These are phyloP conservation scores for Graphium colonna DNA, from an alignment of 2,888 invertebrate species.

Conservation along the genomic window DNA sequence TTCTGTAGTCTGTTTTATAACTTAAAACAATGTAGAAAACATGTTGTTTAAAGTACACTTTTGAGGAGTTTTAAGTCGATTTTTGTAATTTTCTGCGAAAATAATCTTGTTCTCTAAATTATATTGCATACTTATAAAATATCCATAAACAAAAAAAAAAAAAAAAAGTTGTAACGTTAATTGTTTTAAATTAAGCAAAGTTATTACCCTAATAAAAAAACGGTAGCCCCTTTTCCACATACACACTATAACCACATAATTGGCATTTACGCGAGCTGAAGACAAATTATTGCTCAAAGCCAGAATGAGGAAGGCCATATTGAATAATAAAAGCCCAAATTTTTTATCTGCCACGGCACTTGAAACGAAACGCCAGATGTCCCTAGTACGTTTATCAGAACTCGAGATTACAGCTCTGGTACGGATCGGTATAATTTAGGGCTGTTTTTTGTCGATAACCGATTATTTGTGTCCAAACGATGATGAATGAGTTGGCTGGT, in stretches of 20 bases:
- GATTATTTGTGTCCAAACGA: conserved; percentile 33
- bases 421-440: conserved; percentile 42
- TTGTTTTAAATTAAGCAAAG: no score
- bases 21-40: no score
- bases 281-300: background rate
- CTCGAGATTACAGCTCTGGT: conserved; percentile 57
- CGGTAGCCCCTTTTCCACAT: no score
- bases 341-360: conserved; percentile 48
- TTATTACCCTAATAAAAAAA: no score
- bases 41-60: no score
- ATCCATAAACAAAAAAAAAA: no score
- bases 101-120: no score
- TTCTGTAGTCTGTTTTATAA: no score
- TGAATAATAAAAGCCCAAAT: conserved; percentile 21
- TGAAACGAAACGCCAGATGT: conserved; percentile 61
- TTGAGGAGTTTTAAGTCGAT: no score
- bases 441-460: conserved; percentile 42
- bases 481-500: conserved; percentile 25
- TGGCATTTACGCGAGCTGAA: background rate
- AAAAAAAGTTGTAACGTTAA: no score
- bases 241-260: background rate
- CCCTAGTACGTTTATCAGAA: conserved; percentile 46
- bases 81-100: no score
- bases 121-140: no score
- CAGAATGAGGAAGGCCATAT: background rate